A percentile compares a stretch with the other conserved stretches of the same genome.
Evolutionary conservation across 2,888 invertebrate genomes (phyloP).

Genomic region (Chymomyza procnemis): DNA sequence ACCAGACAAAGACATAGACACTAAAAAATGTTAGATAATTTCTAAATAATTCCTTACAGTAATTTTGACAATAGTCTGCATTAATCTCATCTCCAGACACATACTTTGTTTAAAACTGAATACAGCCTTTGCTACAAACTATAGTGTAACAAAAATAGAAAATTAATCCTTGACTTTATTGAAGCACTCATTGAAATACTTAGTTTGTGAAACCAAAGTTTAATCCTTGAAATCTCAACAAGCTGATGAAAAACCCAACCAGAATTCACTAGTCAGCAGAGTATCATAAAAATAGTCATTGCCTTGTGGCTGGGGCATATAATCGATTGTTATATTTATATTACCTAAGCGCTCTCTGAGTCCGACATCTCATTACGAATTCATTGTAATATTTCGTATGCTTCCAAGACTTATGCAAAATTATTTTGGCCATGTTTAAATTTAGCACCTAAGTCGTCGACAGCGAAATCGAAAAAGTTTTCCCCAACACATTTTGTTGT

Average conservation of each 20-base stretch:
- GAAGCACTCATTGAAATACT: too few relatives aligned
- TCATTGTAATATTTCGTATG: conserved; percentile 36
- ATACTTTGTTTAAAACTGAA: too few relatives aligned
- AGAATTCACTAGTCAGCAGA: background rate
- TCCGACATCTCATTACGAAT: conserved; percentile 31
- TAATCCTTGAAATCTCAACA: background rate
- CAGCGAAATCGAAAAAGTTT: background rate
- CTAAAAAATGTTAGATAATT: too few relatives aligned
- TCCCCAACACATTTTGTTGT: too few relatives aligned
- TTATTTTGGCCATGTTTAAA: background rate
- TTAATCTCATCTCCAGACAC: too few relatives aligned
- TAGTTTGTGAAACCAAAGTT: too few relatives aligned
- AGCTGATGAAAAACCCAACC: background rate
- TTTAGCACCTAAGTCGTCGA: background rate
- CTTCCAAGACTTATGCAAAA: background rate
- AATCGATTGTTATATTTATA: background rate
- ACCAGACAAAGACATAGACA: too few relatives aligned
- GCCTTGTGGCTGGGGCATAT: background rate
- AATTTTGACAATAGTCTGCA: too few relatives aligned
- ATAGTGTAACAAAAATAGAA: too few relatives aligned
- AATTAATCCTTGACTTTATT: too few relatives aligned
- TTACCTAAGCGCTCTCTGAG: background rate
- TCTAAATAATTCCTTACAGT: too few relatives aligned
- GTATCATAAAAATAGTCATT: background rate
- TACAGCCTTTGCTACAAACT: too few relatives aligned